Evolutionary conservation across 2,888 invertebrate genomes (phyloP).

Genomic region (Hololepta plana): DNA sequence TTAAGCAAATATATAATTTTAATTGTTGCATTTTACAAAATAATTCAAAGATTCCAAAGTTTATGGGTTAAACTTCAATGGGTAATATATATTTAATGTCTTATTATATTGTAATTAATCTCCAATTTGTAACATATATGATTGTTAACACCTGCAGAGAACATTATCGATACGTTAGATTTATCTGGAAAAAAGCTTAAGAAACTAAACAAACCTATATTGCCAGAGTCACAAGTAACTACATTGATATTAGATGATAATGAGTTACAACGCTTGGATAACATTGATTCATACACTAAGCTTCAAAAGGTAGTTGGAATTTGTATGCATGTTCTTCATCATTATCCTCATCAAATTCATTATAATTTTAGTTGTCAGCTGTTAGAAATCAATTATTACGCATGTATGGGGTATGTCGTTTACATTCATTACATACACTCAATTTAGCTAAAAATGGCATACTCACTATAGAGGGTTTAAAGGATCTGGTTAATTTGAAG

Average conservation of each 20-base stretch:
- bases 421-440: slow-evolving; percentile 61
- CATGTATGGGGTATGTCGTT: slow-evolving; percentile 71
- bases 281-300: slow-evolving; percentile 63
- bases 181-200: slow-evolving; percentile 63
- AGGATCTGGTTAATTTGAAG: slow-evolving; percentile 62
- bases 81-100: no score
- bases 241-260: slow-evolving; percentile 70
- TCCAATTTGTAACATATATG: no score
- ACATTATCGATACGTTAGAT: slow-evolving; percentile 40
- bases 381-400: slow-evolving; percentile 70
- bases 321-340: slow-evolving; percentile 6
- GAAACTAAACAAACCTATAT: slow-evolving; percentile 57
- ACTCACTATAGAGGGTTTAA: slow-evolving; percentile 74
- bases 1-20: no score
- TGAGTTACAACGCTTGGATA: slow-evolving; percentile 72
- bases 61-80: no score
- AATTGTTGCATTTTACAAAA: no score
- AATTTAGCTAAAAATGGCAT: slow-evolving; percentile 80
- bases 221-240: slow-evolving; percentile 48
- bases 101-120: no score
- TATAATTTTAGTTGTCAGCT: slow-evolving; percentile 53
- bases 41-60: no score
- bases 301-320: slow-evolving; percentile 46
- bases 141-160: no score
- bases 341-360: slow-evolving; percentile 5